Conservation (phyloP, 2,113 vertebrate species). For the Laticauda colubrina region DNA sequence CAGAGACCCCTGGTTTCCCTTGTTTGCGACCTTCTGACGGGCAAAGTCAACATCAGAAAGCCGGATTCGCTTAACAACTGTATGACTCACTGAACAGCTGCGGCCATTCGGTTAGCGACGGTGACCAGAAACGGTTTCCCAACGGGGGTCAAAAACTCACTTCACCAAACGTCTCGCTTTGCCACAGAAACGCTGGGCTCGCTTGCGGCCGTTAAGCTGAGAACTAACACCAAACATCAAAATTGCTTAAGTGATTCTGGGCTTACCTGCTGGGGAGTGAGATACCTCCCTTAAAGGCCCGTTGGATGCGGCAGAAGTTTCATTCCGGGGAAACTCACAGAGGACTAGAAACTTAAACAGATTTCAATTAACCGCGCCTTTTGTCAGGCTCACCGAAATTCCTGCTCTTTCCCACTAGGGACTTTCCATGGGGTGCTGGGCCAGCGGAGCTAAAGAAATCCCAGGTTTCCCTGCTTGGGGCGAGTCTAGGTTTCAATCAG, state of each 20-base stretch:
- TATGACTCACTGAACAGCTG: neutral
- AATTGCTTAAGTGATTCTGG: neutral
- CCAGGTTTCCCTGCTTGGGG: neutral
- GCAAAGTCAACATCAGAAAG: too few species aligned
- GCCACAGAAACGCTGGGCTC: too few species aligned
- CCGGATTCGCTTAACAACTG: too few species aligned
- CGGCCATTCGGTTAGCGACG: neutral
- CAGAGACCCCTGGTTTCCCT: too few species aligned
- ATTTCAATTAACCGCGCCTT: neutral
- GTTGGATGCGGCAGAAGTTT: neutral
- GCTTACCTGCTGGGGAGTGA: neutral
- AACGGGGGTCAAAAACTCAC: neutral
- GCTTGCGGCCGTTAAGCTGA: too few species aligned
- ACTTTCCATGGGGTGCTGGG: neutral
- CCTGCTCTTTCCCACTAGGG: neutral
- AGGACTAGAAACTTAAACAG: neutral
- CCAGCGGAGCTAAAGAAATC: neutral
- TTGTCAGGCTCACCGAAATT: neutral
- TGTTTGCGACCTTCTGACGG: too few species aligned
- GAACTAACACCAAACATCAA: neutral
- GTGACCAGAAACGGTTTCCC: too few species aligned
- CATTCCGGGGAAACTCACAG: neutral
- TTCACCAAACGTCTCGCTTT: neutral
- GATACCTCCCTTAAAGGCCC: neutral
- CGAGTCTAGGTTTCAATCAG: neutral